phyloP scores from a whole-genome alignment of 2,113 vertebrate species.

The Aplodontia rufa region DNA sequence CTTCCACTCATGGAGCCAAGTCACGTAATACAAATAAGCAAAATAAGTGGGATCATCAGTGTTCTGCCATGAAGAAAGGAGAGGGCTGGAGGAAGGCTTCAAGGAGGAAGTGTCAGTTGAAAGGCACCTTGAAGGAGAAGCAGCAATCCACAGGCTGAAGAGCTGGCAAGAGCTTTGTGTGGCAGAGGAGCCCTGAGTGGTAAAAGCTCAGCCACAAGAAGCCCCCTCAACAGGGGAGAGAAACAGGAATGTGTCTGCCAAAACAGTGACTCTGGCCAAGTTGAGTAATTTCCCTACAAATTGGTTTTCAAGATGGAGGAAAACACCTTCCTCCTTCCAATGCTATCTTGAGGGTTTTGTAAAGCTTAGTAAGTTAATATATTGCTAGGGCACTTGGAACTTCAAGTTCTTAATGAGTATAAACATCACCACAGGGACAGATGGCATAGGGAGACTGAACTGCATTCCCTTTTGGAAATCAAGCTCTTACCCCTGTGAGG shows the following conservation, averaged over 20 bases:
- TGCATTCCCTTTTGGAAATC: conserved; percentile 58
- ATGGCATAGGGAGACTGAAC: conserved; percentile 64
- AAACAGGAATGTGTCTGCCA: not conserved
- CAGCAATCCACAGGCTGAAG: not conserved
- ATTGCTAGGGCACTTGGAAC: not conserved
- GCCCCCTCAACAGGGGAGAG: accelerated
- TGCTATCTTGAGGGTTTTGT: not conserved
- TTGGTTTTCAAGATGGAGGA: not conserved
- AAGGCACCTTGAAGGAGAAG: not conserved
- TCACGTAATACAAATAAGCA: not conserved
- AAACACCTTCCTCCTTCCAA: not conserved
- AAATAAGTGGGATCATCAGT: not conserved
- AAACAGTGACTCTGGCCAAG: not conserved
- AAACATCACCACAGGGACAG: conserved; percentile 68
- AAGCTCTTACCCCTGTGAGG: conserved; percentile 71
- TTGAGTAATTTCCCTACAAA: not conserved
- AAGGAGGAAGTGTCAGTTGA: not conserved
- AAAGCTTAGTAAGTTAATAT: conserved; percentile 12
- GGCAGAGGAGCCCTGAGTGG: not conserved
- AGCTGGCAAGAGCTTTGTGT: not conserved
- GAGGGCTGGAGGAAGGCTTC: not conserved
- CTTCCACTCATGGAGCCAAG: not conserved
- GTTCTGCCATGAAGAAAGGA: not conserved
- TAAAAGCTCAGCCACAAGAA: not conserved
- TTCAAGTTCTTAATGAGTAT: conserved; percentile 46